Evolutionary conservation across 2,888 invertebrate genomes (phyloP), one percentile per base, ranked within the genome.

Genomic region (Pandemis corylana): DNA sequence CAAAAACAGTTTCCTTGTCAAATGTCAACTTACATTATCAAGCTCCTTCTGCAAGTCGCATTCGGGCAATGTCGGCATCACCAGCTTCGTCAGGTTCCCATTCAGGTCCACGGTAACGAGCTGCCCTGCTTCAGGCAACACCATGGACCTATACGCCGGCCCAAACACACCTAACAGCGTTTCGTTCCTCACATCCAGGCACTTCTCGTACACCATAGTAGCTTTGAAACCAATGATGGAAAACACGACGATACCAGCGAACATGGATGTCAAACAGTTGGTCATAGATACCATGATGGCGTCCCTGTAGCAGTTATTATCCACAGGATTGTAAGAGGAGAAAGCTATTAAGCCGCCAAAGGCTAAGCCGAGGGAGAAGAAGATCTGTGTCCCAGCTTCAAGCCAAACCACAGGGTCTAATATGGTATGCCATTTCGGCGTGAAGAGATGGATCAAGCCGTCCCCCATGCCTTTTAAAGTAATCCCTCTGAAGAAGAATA

Each of bases 321-420:
- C 98, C 2, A 98, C 98, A 0, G 99, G 98, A 91, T 99, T 99
- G 92, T 99, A 99, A 0, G 99, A 99, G 0, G 98, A 98, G 87
- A 99, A 99, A 0, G 99, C 99, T 77, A 99, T 99, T 53, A 99
- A 94, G 9, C 99, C 99, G 12, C 99, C 99, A 83, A 99, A 99
- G 0, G 99, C 99, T 67, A 99, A 93, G 9, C 99, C 99, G 76
- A 99, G 95, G 0, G 99, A 99, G 91, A 99, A 99, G 94, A 99
- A 99, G 83, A 99, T 99, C 90, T 99, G 99, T 0, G 99, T 99
- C 2, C 99, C 99, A 0, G 99, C 99, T 92, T 99, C 99, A 71
- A 99, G 92, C 99, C 99, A 99, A 0, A 99, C 99, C 0, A 98
- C 98, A 9, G 99, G 99, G 93, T 99, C 99, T 51, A 97, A 92